Evolutionary conservation across 2,797 vertebrate species (phyloP), one percentile per base, ranked within the genome.

Genomic region (Xenopus petersii): DNA sequence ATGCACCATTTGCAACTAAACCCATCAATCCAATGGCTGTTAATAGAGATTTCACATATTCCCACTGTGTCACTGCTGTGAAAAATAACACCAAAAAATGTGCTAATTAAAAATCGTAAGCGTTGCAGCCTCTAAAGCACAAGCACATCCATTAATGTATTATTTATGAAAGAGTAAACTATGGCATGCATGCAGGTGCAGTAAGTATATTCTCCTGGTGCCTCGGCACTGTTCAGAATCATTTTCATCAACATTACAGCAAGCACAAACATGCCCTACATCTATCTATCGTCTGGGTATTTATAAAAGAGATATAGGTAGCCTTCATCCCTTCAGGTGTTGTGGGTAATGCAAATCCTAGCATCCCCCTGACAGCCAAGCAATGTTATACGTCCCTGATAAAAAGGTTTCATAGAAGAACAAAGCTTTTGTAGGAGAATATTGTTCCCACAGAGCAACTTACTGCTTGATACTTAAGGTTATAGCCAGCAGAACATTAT

Each of bases 101-200:
- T 82, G 81, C 77, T 83, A 81, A 81, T 75, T 55, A 78, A 77
- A 21, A 80, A 75, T 77, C 69, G 33, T 73, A 64, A 75, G 60
- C 59, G 80, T 82, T 81, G 67, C 74, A 82, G 71, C 64, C 64
- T 80, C n/a, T 60, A 78, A 81, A 83, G 42, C 76, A 4, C 75
- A 82, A 74, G 62, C 82, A 69, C 58, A 80, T 79, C 67, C 71
- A 82, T 75, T 79, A 76, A 75, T 73, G 82, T 81, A 70, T 81
- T 82, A 82, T 80, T 82, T 77, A 74, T 49, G 74, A 84, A 86
- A 86, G 70, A 61, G 69, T 76, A 75, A 65, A 55, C 80, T 82
- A 24, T 73, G 61, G 71, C 81, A 76, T 66, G 84, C 84, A 74
- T 82, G 30, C 51, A 42, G 36, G 64, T 42, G 62, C 68, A 71